phyloP scores from a whole-genome alignment of 2,797 vertebrate genomes.

The Calcarius lapponicus region DNA sequence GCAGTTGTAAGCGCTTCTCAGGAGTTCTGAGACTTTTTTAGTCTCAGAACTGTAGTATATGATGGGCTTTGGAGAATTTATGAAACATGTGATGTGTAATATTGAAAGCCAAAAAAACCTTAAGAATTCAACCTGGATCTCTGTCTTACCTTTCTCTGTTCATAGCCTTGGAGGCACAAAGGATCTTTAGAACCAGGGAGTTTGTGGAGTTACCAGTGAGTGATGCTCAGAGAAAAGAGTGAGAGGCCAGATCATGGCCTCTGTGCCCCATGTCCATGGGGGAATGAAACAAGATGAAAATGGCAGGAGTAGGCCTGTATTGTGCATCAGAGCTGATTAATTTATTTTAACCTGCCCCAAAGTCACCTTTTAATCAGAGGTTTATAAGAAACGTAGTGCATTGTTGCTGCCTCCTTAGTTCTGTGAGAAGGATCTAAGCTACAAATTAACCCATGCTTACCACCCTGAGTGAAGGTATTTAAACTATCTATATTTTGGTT shows the following conservation, averaged over 20 bases:
- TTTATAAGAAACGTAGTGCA: neutral
- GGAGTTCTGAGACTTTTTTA: neutral
- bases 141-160: neutral
- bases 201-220: neutral
- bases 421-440: neutral
- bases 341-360: neutral
- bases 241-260: neutral
- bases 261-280: accelerated
- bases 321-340: neutral
- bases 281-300: accelerated
- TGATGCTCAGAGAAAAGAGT: neutral
- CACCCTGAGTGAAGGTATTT: neutral
- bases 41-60: neutral
- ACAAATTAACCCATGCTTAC: neutral
- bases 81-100: neutral
- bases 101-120: neutral
- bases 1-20: neutral
- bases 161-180: neutral
- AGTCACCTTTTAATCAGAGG: neutral
- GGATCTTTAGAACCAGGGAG: neutral
- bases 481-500: neutral
- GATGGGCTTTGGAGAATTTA: neutral
- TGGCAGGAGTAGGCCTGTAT: neutral
- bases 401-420: neutral
- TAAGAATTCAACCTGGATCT: neutral